These are phyloP conservation scores for Alosa alosa DNA, from an alignment of 2,113 vertebrate species.

Conservation along the genomic window DNA sequence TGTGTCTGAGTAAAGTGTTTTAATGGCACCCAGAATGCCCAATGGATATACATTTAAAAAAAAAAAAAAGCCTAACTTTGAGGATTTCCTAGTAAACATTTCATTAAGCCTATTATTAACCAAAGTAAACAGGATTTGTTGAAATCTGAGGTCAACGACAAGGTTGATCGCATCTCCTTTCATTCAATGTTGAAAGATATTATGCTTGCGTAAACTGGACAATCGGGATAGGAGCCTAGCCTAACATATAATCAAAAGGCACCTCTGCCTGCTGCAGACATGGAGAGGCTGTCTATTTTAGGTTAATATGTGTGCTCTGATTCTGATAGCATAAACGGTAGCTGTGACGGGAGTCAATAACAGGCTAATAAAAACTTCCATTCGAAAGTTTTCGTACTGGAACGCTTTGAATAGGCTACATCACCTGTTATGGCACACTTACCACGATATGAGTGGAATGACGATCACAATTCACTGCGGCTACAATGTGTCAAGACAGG, in stretches of 20 bases:
- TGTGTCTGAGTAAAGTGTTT: background rate
- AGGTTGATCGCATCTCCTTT: no score
- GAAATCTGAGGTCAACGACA: no score
- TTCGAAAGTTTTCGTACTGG: constrained; percentile 22
- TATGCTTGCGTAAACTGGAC: background rate
- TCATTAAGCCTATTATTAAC: no score
- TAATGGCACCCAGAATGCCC: background rate
- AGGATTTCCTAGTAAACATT: background rate
- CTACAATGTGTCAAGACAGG: constrained; percentile 28
- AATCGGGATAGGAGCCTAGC: background rate
- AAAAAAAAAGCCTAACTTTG: background rate
- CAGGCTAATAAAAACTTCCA: constrained; percentile 27
- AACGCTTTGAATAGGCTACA: background rate
- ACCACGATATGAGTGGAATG: constrained; percentile 27
- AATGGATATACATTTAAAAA: background rate
- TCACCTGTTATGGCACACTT: constrained; percentile 20
- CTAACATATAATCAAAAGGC: background rate
- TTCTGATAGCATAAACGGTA: background rate
- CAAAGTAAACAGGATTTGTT: background rate
- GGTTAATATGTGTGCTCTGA: background rate
- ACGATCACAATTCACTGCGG: constrained; percentile 35
- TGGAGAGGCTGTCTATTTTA: background rate
- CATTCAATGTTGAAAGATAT: no score
- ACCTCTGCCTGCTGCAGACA: no score
- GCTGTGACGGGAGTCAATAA: background rate